Percentiles rank a stretch among this genome's conserved stretches.
Conservation (phyloP, 1,140 invertebrate genomes). For the Nomia melanderi region DNA sequence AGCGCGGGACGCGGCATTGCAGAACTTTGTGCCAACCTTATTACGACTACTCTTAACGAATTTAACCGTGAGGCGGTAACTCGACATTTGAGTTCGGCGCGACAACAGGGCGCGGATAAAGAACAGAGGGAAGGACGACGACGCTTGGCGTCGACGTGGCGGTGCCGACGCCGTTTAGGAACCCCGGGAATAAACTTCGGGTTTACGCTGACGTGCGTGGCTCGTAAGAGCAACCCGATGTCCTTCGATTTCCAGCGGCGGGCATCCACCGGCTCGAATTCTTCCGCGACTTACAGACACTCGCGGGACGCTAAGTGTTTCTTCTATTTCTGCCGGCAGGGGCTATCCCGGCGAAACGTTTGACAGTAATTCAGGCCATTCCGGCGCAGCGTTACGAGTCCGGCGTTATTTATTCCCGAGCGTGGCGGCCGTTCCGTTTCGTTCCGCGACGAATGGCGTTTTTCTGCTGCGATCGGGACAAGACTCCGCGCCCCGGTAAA, state of each 20-base stretch:
- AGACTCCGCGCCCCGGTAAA: neutral
- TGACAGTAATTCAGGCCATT: conserved; percentile 13
- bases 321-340: neutral
- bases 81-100: conserved; percentile 74
- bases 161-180: conserved; percentile 7
- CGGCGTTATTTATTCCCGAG: conserved; percentile 11
- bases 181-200: conserved; percentile 43
- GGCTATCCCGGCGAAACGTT: neutral
- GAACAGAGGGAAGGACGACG: neutral
- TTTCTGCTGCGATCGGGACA: neutral
- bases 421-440: neutral
- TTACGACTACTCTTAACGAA: conserved; percentile 76
- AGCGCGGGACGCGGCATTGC: conserved; percentile 51
- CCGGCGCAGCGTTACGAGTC: neutral
- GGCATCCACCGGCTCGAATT: neutral
- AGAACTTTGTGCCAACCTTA: conserved; percentile 75
- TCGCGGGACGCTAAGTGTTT: neutral
- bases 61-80: conserved; percentile 74
- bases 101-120: conserved; percentile 48
- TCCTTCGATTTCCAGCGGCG: neutral
- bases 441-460: neutral
- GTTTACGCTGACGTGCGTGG: conserved; percentile 12
- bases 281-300: neutral
- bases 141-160: conserved; percentile 18
- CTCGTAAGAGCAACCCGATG: neutral